Percentiles rank a stretch among this genome's conserved stretches.
Evolutionary conservation across 2,797 vertebrate genomes (phyloP).

Genomic region (Sebastiscus albofasciatus): DNA sequence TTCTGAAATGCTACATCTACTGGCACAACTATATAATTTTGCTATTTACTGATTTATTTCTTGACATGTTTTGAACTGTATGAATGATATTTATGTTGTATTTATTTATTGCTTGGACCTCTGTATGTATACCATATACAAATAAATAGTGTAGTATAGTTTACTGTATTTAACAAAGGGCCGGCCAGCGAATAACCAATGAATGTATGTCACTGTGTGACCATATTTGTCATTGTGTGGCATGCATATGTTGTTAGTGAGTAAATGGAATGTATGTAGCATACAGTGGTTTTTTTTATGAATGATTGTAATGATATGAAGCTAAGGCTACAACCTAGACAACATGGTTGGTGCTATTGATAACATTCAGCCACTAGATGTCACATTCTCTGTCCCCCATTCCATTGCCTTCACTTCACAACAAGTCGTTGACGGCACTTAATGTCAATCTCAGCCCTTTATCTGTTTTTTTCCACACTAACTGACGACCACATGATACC

Average conservation of each 20-base stretch:
- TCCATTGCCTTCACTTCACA: too few relatives aligned
- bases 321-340: not conserved
- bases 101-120: constrained; percentile 58
- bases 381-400: too few relatives aligned
- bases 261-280: constrained; percentile 23
- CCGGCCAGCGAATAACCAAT: constrained; percentile 18
- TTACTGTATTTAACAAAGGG: constrained; percentile 12
- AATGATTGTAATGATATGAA: not conserved
- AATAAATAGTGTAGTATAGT: not conserved
- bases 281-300: constrained; percentile 5
- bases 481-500: too few relatives aligned
- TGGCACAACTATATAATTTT: constrained; percentile 8
- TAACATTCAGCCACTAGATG: not conserved
- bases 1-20: not conserved
- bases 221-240: constrained; percentile 30
- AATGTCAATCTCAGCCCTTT: too few relatives aligned
- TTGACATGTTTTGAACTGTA: constrained; percentile 10
- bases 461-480: too few relatives aligned
- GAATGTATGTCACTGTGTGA: constrained; percentile 55
- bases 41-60: constrained; percentile 30
- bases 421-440: too few relatives aligned
- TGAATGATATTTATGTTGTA: constrained; percentile 57
- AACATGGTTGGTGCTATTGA: not conserved
- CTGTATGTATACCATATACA: not conserved
- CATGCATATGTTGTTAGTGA: constrained; percentile 8